Evolutionary conservation across 1,140 invertebrate genomes (phyloP).

Genomic region (Drosophila azteca): DNA sequence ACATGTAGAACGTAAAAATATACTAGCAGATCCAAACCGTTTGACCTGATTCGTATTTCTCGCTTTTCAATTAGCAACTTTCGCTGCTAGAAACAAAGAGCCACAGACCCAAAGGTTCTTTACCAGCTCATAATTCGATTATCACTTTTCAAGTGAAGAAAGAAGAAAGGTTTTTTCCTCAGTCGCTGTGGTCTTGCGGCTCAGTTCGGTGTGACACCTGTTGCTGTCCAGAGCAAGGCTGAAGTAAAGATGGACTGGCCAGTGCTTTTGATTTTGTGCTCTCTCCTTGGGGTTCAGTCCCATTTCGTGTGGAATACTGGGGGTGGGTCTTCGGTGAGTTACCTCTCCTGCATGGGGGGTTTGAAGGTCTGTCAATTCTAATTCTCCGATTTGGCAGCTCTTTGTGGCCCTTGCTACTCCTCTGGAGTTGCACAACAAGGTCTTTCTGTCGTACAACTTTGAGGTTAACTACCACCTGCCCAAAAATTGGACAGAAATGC

Average conservation of each 20-base stretch:
- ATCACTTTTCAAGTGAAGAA: constrained; percentile 23
- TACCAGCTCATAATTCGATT: constrained; percentile 36
- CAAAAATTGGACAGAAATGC: constrained; percentile 42
- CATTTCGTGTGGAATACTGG: constrained; percentile 62
- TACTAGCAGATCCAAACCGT: constrained; percentile 5
- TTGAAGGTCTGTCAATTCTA: neutral
- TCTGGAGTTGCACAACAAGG: constrained; percentile 87
- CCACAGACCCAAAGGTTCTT: neutral
- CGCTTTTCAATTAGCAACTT: constrained; percentile 67
- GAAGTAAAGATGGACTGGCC: constrained; percentile 6
- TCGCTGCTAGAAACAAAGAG: constrained; percentile 46
- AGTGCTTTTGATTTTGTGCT: constrained; percentile 10
- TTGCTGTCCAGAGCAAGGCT: neutral
- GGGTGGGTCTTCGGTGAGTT: constrained; percentile 46
- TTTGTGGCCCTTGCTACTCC: constrained; percentile 89
- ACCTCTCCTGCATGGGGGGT: no score
- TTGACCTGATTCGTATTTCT: constrained; percentile 36
- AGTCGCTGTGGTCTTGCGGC: no score
- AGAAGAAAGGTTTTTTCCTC: constrained; percentile 25
- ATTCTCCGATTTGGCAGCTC: constrained; percentile 61
- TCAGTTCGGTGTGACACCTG: constrained; percentile 18
- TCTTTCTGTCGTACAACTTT: constrained; percentile 90
- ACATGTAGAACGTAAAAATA: constrained; percentile 48
- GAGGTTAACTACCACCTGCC: constrained; percentile 87
- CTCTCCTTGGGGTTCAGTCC: neutral